Evolutionary conservation across 2,797 vertebrate species (phyloP), one percentile per base, ranked within the genome.

Genomic region (Lutjanus argentimaculatus): DNA sequence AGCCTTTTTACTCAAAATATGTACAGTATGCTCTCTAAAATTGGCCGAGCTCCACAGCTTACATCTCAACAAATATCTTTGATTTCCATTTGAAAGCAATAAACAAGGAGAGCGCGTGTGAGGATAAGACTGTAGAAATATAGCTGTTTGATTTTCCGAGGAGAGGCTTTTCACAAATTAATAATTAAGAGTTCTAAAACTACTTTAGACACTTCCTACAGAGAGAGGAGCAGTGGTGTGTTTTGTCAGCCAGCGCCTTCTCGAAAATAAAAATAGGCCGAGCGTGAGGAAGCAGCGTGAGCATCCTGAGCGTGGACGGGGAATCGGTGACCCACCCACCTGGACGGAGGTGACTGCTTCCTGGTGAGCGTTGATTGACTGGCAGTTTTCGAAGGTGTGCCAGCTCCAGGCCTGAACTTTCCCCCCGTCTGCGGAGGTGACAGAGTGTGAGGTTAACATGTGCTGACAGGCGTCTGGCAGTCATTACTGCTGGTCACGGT

Each of bases 371-470:
- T 94, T 96, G 90, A 95, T 78, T 82, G 96, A 96, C 83, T 95
- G 95, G 91, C 94, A 93, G 94, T 93, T 96, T 46, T 96, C 91
- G 67, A 95, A 94, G 69, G 94, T 93, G 82, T 90, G 85, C 94
- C 96, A 96, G 93, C 93, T 95, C 96, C 96, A 97, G 80, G 93
- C 94, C 74, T 97, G 96, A 90, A 97, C 93, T 89, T 97, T 97
- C 63, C 96, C 96, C 70, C 94, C 96, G 16, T 97, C 96, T 96
- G 92, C 17, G 51, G 66, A 72, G 80, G 85, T 70, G 92, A 87
- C 71, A 86, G 84, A 89, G 84, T 69, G 90, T 83, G 91, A 91
- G 87, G 90, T 90, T 93, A 91, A 93, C 77, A 36, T 67, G 56
- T 57, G 74, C 81, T 75, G 92, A 90, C 93, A 92, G 90, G 78